Evolutionary conservation across 2,797 vertebrate species (phyloP), one percentile per base, ranked within the genome.

Genomic region (Enteromius radiatus): DNA sequence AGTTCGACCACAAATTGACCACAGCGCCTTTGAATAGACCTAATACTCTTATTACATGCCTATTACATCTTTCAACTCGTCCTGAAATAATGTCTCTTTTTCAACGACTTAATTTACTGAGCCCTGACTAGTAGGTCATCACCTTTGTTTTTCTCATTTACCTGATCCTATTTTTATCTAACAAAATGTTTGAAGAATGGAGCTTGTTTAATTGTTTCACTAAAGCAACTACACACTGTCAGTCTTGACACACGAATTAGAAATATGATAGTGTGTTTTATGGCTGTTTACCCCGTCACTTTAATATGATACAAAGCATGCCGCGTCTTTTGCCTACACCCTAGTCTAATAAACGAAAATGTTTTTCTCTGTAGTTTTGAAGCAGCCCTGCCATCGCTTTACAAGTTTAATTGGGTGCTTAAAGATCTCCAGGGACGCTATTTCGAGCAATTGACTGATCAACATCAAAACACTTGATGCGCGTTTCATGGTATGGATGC

Each of bases 51-150:
- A 95, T 95, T 95, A 95, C 94, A 94, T 92, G 89, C 88, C 41
- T n/a, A n/a, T n/a, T 88, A 96, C 97, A 97, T 96, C 95, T 94
- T 83, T 80, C 90, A 94, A 95, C 95, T 94, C 92, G 86, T 95
- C 92, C 94, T 92, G 91, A 94, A 95, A 95, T 95, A 91, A 94
- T 93, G 91, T 94, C 96, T 94, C 91, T 94, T 94, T 94, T 94
- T 94, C 93, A 78, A 76, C 87, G 89, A 90, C 86, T 94, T 95
- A 93, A 94, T 95, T 95, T 94, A 84, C 88, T 70, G 76, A 85
- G 80, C 89, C 91, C 86, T 92, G 91, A 93, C 86, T 88, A 91
- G 70, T 68, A n/a, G 93, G 92, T 93, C 93, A 91, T 85, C 87
- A 80, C 83, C 87, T 84, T 84, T 76, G 36, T 74, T 86, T 86